These are phyloP conservation scores for Eonycteris spelaea DNA, from an alignment of 2,113 vertebrate species.

Conservation along the genomic window DNA sequence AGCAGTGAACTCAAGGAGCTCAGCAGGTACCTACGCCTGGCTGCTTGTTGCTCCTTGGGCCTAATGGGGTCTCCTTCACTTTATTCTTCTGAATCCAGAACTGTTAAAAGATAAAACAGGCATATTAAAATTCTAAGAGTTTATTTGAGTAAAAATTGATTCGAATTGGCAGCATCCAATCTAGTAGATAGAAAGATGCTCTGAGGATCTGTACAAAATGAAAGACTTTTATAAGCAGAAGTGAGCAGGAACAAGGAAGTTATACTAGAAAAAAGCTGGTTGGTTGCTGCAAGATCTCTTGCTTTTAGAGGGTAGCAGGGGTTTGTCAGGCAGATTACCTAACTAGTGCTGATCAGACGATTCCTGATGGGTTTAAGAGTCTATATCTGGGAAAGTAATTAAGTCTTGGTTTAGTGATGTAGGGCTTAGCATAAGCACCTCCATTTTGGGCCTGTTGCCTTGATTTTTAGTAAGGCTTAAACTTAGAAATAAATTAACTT, in stretches of 20 bases:
- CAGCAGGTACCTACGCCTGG: background rate
- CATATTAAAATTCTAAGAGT: background rate
- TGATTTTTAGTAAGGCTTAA: background rate
- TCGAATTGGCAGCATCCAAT: background rate
- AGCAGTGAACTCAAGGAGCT: accelerated
- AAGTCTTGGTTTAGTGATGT: background rate
- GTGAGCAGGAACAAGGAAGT: background rate
- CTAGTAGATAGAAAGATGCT: background rate
- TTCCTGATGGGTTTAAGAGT: background rate
- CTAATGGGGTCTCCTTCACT: background rate
- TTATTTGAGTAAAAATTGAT: background rate
- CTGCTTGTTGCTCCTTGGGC: background rate
- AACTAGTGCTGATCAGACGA: background rate
- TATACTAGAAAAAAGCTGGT: too few relatives aligned
- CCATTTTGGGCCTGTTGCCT: background rate
- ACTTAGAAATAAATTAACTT: background rate
- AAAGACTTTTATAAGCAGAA: background rate
- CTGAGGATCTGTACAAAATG: background rate
- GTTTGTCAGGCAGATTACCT: background rate
- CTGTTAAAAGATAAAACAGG: background rate
- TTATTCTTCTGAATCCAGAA: background rate
- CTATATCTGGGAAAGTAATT: background rate
- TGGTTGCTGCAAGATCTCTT: background rate
- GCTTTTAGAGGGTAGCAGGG: background rate
- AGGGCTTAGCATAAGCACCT: background rate